Evolutionary conservation across 2,113 vertebrate species (phyloP), one percentile per base, ranked within the genome.

Genomic region (Phasianus colchicus): DNA sequence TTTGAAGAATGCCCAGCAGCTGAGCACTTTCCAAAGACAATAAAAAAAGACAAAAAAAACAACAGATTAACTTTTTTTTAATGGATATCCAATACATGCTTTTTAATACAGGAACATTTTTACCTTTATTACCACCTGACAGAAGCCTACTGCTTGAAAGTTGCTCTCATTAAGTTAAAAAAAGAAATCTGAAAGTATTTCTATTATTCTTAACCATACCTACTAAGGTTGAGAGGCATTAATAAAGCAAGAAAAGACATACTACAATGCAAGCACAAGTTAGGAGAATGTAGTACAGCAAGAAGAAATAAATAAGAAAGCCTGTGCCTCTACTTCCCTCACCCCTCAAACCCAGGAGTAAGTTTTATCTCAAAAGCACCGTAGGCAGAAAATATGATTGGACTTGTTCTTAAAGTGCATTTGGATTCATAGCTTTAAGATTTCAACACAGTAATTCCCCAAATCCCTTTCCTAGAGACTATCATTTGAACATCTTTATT

Each of bases 381-480:
- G 30, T 30, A 61, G 67, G 38, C 29, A 87, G 89, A 87, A 11
- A 69, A 64, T 19, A 29, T 20, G 36, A 90, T 21, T 4, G 7
- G 63, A 63, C 9, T 87, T 79, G 57, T 48, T n/a, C 81, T 58
- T 50, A 85, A 84, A 87, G 20, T 91, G 48, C 38, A n/a, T 84
- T 89, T 89, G 55, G 63, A 79, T 89, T 85, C 36, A 66, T 4
- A 82, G 74, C 74, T 87, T 80, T 67, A 91, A 77, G 81, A 92
- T 84, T 70, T 89, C 29, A 14, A 45, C 70, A 92, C 66, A 70
- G 25, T 91, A 94, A 88, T 89, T 93, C 67, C 77, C 75, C 32
- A 85, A 74, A 74, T 87, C 74, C 81, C 74, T 71, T 83, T 92
- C 71, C 89, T 93, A 87, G 67, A 91, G 67, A 88, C 60, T 16